Evolutionary conservation across 1,140 invertebrate species (phyloP), one percentile per base, ranked within the genome.

Genomic region (Pogonomyrmex californicus): DNA sequence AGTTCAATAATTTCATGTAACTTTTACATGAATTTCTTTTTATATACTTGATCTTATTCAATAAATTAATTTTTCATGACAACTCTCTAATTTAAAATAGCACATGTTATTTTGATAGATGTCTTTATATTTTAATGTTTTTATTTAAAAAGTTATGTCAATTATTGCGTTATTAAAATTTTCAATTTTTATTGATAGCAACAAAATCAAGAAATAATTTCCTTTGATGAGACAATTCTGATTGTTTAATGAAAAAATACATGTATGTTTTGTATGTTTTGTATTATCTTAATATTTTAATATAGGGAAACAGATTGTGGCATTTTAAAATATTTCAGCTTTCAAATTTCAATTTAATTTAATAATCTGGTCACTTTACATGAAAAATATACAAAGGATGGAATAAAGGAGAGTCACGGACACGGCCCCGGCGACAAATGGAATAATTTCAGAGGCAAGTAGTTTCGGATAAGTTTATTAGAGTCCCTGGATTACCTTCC

Each of bases 391-490:
- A 81, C 63, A 70, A 70, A 81, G 51, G 51, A 70, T 70, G 65
- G 78, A 81, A 33, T 58, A 58, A 58, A 81, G 38, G 14, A 56
- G 51, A 49, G 17, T 58, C 51, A 58, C 17, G 63, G 76, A 66
- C 47, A 79, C n/a, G 12, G 33, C 47, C 54, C 62, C 23, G 23
- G 70, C 17, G 70, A 62, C 36, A 78, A 63, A 23, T 82, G 73
- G 82, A 87, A 73, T 73, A 83, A 85, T 36, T 70, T 73, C 58
- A 71, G 36, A 71, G 44, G 14, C 51, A 70, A 65, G 49, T 91
- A 86, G 79, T 75, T 88, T 91, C 83, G 87, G 86, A 91, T 85
- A 77, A 88, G 54, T 91, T 91, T 91, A 91, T 91, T 91, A 91
- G 90, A 90, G 70, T 91, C 88, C 83, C 66, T 88, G 82, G 86